A percentile compares a stretch with the other conserved stretches of the same genome.
Evolutionary conservation across 2,113 vertebrate genomes (phyloP).

Genomic region (Ginglymostoma cirratum): DNA sequence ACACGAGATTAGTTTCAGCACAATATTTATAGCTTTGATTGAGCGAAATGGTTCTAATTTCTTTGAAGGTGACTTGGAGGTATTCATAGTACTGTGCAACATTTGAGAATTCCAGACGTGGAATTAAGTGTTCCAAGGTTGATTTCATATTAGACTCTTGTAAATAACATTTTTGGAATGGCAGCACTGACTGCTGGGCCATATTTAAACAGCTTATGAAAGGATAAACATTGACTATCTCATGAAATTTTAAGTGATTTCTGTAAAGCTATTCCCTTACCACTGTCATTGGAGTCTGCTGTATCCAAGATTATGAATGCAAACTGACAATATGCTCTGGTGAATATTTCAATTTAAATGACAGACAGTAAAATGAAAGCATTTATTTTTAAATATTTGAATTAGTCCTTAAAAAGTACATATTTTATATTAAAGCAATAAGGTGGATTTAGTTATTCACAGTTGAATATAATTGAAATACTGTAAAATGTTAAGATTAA

Average conservation of each 20-base stretch:
- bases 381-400: not conserved
- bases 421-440: no score
- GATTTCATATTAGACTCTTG: not conserved
- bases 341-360: slow-evolving; percentile 11
- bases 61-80: not conserved
- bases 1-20: not conserved
- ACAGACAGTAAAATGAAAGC: not conserved
- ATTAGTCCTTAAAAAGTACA: not conserved
- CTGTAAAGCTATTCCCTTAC: not conserved
- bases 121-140: not conserved
- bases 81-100: not conserved
- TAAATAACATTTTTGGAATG: not conserved
- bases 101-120: not conserved
- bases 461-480: not conserved
- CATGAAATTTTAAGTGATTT: not conserved
- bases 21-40: not conserved
- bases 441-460: not conserved
- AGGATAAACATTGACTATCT: not conserved
- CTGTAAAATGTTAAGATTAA: not conserved
- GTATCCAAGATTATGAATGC: not conserved
- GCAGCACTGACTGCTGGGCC: not conserved
- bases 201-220: not conserved
- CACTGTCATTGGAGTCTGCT: not conserved
- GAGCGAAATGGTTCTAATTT: not conserved
- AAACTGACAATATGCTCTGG: not conserved